Percentiles rank a stretch among this genome's conserved stretches.
Conservation (phyloP, 2,797 vertebrate genomes). For the Crenuchus spilurus region DNA sequence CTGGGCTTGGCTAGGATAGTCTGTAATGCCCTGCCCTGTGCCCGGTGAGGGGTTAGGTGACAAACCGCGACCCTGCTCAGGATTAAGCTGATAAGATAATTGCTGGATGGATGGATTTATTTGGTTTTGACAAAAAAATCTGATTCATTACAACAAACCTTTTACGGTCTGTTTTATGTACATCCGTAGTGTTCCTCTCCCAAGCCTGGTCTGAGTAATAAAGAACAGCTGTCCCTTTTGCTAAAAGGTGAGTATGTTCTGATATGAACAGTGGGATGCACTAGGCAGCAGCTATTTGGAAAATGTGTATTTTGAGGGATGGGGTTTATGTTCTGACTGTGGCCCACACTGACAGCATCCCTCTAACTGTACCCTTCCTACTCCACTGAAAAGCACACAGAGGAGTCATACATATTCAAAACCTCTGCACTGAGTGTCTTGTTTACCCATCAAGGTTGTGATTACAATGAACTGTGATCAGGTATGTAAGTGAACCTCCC, state of each 20-base stretch:
- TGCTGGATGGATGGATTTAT: too few relatives aligned
- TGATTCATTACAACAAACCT: too few relatives aligned
- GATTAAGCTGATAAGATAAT: too few relatives aligned
- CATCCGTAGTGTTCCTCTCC: neutral
- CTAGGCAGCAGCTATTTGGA: conserved; percentile 45
- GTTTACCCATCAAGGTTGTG: conserved; percentile 72
- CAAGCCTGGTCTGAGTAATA: conserved; percentile 63
- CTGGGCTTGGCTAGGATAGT: too few relatives aligned
- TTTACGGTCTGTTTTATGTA: too few relatives aligned
- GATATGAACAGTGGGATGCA: conserved; percentile 54
- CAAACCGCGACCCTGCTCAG: too few relatives aligned
- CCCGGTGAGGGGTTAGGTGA: too few relatives aligned
- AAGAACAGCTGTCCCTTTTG: conserved; percentile 49
- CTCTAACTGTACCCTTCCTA: conserved; percentile 61
- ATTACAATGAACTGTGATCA: conserved; percentile 73
- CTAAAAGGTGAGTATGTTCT: conserved; percentile 68
- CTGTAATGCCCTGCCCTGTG: too few relatives aligned
- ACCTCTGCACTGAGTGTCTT: conserved; percentile 62
- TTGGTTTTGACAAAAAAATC: too few relatives aligned
- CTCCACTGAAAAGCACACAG: conserved; percentile 55
- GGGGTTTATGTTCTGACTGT: neutral
- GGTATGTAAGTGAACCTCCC: conserved; percentile 59
- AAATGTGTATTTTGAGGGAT: neutral
- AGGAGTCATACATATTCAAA: conserved; percentile 67
- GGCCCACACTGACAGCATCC: conserved; percentile 62